Evolutionary conservation across 2,888 invertebrate genomes (phyloP), one percentile per base, ranked within the genome.

Genomic region (Zelleria hepariella): DNA sequence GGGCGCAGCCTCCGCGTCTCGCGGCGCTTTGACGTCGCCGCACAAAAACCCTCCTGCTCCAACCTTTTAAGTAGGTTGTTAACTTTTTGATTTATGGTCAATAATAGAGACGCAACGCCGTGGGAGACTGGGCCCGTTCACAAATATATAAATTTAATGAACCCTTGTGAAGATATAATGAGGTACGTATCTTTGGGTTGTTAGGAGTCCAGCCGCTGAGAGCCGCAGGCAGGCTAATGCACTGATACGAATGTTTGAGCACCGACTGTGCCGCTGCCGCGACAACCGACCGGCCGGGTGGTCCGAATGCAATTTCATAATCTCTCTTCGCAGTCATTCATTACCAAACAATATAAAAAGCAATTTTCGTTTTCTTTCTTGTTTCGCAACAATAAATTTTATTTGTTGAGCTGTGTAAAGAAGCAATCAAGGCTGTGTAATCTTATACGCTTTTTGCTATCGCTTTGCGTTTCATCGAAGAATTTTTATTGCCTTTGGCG

Each of bases 41-140:
- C 70, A 86, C 85, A 86, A 88, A 88, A 88, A 86, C 86, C 80
- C 69, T 78, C 77, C 82, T 82, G 78, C 75, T 80, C 77, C 77
- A 80, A 81, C 82, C 86, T 88, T 86, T 86, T 88, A 87, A 87
- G 86, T 84, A 87, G 85, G 88, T 88, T 87, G 88, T 88, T 88
- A 88, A 87, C 85, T 84, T 88, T 88, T 87, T 87, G 88, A 88
- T 88, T 88, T 87, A 88, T 86, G 82, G 80, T 81, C 86, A 86
- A 87, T 87, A 88, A 88, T 88, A 87, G 86, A 87, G 87, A 86
- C 78, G 82, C 84, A 86, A 83, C 86, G 76, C 86, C 82, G 86
- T 87, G 87, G 86, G 88, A 87, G 86, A 82, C 85, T 85, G 66
- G 66, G 78, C 79, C 84, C 84, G 80, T 81, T 82, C 78, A 78